A percentile compares a stretch with the other conserved stretches of the same genome.
phyloP scores from a whole-genome alignment of 37 sponge, comb jelly and placozoan genomes.

The Petrosia ficiformis region DNA sequence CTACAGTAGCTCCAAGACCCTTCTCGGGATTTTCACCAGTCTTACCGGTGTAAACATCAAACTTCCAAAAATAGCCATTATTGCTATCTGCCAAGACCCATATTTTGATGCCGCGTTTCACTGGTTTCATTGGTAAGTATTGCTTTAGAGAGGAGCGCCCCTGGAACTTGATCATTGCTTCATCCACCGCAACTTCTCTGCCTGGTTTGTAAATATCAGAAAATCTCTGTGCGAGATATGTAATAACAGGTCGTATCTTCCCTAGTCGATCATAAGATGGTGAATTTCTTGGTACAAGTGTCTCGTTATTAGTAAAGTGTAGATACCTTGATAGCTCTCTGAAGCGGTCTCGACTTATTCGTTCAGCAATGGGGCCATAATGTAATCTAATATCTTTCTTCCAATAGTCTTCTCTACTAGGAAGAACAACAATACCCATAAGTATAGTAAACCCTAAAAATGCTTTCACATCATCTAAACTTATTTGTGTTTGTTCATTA shows the following conservation, averaged over 20 bases:
- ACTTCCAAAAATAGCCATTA: conserved; percentile 12
- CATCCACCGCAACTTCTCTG: conserved; percentile 11
- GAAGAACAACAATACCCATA: background rate
- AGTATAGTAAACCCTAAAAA: background rate
- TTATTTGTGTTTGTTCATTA: background rate
- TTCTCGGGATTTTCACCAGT: conserved; percentile 7
- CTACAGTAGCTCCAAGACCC: conserved; percentile 27
- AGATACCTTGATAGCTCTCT: background rate
- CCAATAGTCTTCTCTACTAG: background rate
- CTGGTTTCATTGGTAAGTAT: background rate
- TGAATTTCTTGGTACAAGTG: background rate
- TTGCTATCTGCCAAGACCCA: conserved; percentile 30
- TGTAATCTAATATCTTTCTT: background rate
- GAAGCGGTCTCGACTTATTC: background rate
- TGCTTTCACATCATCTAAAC: background rate
- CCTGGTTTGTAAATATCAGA: background rate
- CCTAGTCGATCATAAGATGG: no score
- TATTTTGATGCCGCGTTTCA: background rate
- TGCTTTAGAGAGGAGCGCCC: background rate
- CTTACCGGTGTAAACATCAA: conserved; percentile 30
- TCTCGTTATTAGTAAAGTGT: background rate
- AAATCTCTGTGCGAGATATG: background rate
- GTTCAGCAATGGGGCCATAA: background rate
- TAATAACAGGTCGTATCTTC: no score
- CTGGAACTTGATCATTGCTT: conserved; percentile 34